Base-by-base conservation (phyloP, 2,113 vertebrate species). In the Procavia capensis region DNA sequence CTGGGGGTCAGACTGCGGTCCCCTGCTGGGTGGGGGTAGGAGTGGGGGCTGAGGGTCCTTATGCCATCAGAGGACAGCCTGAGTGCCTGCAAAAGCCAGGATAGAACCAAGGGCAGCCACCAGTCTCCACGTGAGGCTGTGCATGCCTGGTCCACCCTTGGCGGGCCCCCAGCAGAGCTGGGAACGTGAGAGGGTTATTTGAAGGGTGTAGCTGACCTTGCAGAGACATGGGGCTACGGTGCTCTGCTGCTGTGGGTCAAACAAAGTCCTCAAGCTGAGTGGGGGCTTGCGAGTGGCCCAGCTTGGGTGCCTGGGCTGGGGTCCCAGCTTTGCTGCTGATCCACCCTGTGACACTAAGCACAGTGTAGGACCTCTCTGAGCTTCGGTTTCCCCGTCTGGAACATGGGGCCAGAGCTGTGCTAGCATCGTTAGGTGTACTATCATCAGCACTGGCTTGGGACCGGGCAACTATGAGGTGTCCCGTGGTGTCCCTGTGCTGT, bases 391-490 rank as follows among this genome's bases (percentile, higher is more conserved):
- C 90, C 74, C 50, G 17, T 54, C 24, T 31, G 27, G 59, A 84
- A 19, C 39, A 6, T 13, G 61, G 22, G 10, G 22, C 14, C 31
- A 5, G 63, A 13, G 47, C 8, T 19, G 39, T 29, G 79, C 66
- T 63, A 19, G 14, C 50, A 54, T 9, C 17, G 50, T 54, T 19
- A 85, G 57, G 2, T 61, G 3, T 0, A n/a, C 0, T 0, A 4
- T 22, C 1, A 4, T 9, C 0, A 1, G 9, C 50, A 14, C 47
- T 6, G 76, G 50, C 36, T 45, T 1, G 1, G 11, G 14, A 9
- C 70, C 64, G 4, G 13, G 63, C 24, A 6, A 50, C 29, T 4
- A 6, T 34, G 0, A 0, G 27, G 83, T 24, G 78, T 81, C 78
- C 5, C 5, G 5, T 5, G 3, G 39, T 0, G 0, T 76, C 57